Evolutionary conservation across 1,140 invertebrate genomes (phyloP).

Genomic region (Ooceraea biroi): DNA sequence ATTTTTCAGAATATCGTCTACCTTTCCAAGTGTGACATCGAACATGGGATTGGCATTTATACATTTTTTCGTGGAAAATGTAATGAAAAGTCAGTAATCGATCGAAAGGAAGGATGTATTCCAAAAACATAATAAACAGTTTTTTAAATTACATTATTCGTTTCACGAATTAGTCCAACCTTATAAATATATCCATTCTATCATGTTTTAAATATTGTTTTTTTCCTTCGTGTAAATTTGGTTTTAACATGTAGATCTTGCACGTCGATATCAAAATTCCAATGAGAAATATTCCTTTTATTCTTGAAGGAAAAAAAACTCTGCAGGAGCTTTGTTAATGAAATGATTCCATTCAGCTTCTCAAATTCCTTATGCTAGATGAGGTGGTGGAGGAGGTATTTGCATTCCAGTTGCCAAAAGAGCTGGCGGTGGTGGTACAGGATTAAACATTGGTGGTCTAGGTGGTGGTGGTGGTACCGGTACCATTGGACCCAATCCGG

Average conservation of each 20-base stretch:
- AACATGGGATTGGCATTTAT: no score
- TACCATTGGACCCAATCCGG: slow-evolving; percentile 85
- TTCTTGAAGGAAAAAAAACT: neutral
- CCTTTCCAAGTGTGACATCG: no score
- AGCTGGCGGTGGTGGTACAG: slow-evolving; percentile 90
- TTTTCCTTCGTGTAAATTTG: no score
- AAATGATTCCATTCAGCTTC: neutral
- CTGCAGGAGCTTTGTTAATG: neutral
- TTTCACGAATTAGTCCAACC: neutral
- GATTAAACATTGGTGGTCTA: slow-evolving; percentile 90
- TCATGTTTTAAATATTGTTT: no score
- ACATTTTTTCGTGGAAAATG: no score
- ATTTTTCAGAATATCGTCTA: neutral
- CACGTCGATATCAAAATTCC: no score
- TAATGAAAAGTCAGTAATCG: no score
- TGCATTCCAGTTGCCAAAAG: slow-evolving; percentile 87
- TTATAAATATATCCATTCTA: no score
- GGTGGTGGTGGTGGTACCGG: slow-evolving; percentile 87
- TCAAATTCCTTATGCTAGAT: slow-evolving; percentile 74
- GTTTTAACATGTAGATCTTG: no score
- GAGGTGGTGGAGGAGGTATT: slow-evolving; percentile 90
- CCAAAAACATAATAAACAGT: no score
- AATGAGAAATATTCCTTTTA: neutral
- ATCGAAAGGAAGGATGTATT: no score
- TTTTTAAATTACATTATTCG: neutral